phyloP scores from a whole-genome alignment of 2,113 vertebrate species.

The Sander lucioperca region DNA sequence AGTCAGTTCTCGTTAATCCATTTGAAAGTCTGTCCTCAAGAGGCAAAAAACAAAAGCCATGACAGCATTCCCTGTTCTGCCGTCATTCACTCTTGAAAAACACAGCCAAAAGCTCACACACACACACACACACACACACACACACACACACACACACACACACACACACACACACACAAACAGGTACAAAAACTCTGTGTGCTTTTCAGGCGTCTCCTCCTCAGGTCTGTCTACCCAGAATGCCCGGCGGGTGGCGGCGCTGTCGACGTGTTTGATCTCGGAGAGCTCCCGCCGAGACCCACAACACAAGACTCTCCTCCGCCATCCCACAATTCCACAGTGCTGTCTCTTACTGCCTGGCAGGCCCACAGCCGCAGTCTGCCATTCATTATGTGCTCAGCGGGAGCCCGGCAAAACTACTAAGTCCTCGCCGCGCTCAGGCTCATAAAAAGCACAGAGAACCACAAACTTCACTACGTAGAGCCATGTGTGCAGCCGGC shows the following conservation, averaged over 20 bases:
- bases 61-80: slow-evolving; percentile 42
- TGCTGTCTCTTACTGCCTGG: slow-evolving; percentile 52
- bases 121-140: slow-evolving; percentile 25
- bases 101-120: slow-evolving; percentile 8
- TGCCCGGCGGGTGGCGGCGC: slow-evolving; percentile 49
- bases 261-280: slow-evolving; percentile 72
- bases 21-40: slow-evolving; percentile 69
- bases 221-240: slow-evolving; percentile 73
- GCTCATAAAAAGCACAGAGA: slow-evolving; percentile 44
- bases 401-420: slow-evolving; percentile 52
- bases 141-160: slow-evolving; percentile 21
- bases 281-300: slow-evolving; percentile 56
- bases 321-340: slow-evolving; percentile 71
- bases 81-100: slow-evolving; percentile 44
- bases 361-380: slow-evolving; percentile 63
- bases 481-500: slow-evolving; percentile 47
- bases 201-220: slow-evolving; percentile 64
- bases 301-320: slow-evolving; percentile 67
- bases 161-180: slow-evolving; percentile 30
- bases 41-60: slow-evolving; percentile 56
- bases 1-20: slow-evolving; percentile 66
- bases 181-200: slow-evolving; percentile 53
- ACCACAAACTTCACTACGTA: slow-evolving; percentile 11
- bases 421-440: slow-evolving; percentile 51
- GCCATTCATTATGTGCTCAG: slow-evolving; percentile 73